Evolutionary conservation across 2,888 invertebrate genomes (phyloP).

Genomic region (Uropetala carovei): DNA sequence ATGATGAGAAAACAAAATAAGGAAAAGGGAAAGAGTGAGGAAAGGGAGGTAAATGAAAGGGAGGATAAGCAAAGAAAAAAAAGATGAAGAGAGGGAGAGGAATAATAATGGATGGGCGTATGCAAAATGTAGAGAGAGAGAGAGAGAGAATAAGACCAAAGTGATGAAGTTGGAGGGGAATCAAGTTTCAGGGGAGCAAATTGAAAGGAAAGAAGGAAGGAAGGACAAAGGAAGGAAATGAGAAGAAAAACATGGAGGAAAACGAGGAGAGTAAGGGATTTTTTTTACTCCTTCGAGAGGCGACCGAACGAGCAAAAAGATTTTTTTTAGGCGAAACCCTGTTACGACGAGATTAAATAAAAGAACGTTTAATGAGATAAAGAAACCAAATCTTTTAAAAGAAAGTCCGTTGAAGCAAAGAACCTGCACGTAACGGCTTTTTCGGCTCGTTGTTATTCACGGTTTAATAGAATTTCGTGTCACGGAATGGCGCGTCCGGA

Average conservation of each 20-base stretch:
- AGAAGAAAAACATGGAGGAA: background rate
- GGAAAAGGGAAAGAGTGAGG: background rate
- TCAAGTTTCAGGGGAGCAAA: constrained; percentile 2
- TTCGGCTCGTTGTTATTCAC: too few relatives aligned
- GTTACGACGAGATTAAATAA: too few relatives aligned
- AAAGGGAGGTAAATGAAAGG: background rate
- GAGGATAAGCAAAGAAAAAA: background rate
- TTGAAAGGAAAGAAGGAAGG: background rate
- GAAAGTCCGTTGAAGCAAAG: too few relatives aligned
- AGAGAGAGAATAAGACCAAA: background rate
- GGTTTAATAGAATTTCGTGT: too few relatives aligned
- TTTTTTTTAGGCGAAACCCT: too few relatives aligned
- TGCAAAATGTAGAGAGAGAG: background rate
- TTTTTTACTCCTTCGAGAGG: too few relatives aligned
- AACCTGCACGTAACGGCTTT: too few relatives aligned
- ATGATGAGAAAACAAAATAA: constrained; percentile 35
- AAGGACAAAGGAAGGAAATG: background rate
- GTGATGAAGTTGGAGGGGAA: background rate
- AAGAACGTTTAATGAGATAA: too few relatives aligned
- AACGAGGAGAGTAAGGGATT: background rate
- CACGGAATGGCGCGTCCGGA: too few relatives aligned
- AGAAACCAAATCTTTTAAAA: too few relatives aligned
- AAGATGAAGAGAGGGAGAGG: constrained; percentile 1
- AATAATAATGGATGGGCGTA: background rate
- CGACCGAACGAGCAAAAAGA: too few relatives aligned